phyloP scores from a whole-genome alignment of 2,797 vertebrate species.

The Ciconia nigra region DNA sequence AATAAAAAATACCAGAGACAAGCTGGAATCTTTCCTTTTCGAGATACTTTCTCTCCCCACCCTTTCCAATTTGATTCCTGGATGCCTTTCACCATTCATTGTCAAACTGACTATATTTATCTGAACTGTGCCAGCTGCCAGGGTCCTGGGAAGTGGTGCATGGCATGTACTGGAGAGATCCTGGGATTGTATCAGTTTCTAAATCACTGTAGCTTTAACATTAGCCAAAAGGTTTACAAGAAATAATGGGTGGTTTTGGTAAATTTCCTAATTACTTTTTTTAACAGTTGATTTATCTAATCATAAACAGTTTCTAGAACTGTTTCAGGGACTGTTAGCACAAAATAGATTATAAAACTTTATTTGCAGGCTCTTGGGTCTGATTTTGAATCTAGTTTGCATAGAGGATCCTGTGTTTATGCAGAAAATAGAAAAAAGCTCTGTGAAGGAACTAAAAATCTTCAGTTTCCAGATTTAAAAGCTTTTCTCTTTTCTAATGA shows the following conservation, averaged over 20 bases:
- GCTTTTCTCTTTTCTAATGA: not conserved
- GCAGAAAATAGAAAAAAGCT: not conserved
- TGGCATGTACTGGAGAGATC: not conserved
- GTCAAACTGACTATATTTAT: not conserved
- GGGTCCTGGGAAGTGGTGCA: not conserved
- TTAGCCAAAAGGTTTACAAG: not conserved
- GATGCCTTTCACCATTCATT: not conserved
- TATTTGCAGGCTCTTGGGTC: not conserved
- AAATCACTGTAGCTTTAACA: not conserved
- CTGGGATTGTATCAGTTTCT: not conserved
- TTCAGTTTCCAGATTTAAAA: not conserved
- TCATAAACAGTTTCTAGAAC: not conserved
- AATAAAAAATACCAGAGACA: not conserved
- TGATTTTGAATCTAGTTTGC: not conserved
- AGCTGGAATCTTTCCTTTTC: not conserved
- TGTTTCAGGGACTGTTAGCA: not conserved
- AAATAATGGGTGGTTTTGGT: slow-evolving; percentile 3
- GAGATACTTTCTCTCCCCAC: not conserved
- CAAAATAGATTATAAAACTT: not conserved
- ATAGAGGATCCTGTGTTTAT: not conserved
- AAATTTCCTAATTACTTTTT: slow-evolving; percentile 43
- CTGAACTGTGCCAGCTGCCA: not conserved
- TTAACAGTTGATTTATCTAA: not conserved
- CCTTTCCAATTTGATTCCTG: not conserved
- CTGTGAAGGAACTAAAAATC: not conserved